Evolutionary conservation across 2,888 invertebrate species (phyloP), one percentile per base, ranked within the genome.

Genomic region (Aethes cnicana): DNA sequence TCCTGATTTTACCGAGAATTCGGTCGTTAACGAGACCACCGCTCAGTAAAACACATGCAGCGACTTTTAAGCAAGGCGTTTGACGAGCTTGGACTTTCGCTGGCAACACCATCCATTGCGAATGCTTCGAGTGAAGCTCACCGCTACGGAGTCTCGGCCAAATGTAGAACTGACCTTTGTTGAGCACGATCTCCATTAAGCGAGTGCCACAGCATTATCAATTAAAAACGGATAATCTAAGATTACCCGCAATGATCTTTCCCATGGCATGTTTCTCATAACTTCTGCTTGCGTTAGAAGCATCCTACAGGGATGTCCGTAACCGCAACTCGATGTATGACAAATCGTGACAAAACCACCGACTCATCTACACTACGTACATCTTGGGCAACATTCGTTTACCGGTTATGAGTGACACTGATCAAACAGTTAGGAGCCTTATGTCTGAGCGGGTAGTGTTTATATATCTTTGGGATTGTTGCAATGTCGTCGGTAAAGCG

Each of bases 291-390:
- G 69, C 66, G 60, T 70, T 64, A 65, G 70, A 68, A 66, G 63
- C 63, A 78, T 69, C 68, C 69, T 55, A 55, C 68, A 64, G 66
- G 67, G 66, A 59, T 62, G 63, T 65, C 66, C 67, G 68, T 76
- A 82, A 86, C 85, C 86, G 72, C 85, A 84, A 74, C 74, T 77
- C 74, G 75, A 72, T 84, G 82, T 87, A 84, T 85, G 84, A 88
- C 87, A 87, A 87, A 87, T 86, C 82, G 84, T 84, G 86, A 88
- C 88, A 88, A 85, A 86, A 87, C 87, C 87, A 82, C 82, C 79
- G 75, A 81, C 75, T 81, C 81, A 82, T 81, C 80, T 70, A 73
- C 72, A 66, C 71, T 52, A 46, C 37, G 52, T 46, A 52, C 44
- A 37, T 50, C 20, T 37, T 32, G 30, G 8, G 26, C 52, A 16